Evolutionary conservation across 2,113 vertebrate species (phyloP), one percentile per base, ranked within the genome.

Genomic region (Gila orcuttii): DNA sequence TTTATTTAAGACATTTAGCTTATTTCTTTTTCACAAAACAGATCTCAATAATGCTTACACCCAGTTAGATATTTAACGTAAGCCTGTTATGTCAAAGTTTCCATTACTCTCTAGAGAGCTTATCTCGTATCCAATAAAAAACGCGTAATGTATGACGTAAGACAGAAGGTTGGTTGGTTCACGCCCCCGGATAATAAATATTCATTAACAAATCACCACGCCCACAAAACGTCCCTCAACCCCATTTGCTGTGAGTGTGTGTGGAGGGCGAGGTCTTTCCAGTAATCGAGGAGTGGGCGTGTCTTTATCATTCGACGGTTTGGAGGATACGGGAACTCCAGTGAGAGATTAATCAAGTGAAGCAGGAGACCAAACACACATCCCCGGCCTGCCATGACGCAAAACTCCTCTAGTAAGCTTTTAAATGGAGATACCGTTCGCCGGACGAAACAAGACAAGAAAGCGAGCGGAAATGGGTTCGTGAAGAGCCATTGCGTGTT

Each of bases 401-500:
- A 94, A 87, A 93, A 92, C 90, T 92, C 92, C 6, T 19, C 91
- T 9, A 94, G 89, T 89, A 95, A 94, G 88, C 86, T 92, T 75
- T 71, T 91, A 0, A 94, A 93, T 84, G 93, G 94, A 11, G 93
- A 94, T 36, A 68, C 73, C 85, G 92, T 93, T 82, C 93, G 90
- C 73, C 90, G 89, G 69, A 86, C 89, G 13, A 69, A 90, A 0
- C 92, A 88, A 21, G 93, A 91, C 0, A 93, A 86, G 76, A 94
- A 90, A 60, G 1, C 87, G 36, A 85, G 55, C 31, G 92, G 91
- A 90, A 95, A 95, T 92, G 94, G 93, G 90, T 94, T 93, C 90
- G 92, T 93, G 89, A 95, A 94, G 90, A 94, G 85, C 89, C 93
- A 91, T 86, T 92, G 91, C 81, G 28, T 91, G 82, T 92, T 92